Evolutionary conservation across 1,140 invertebrate genomes (phyloP), one percentile per base, ranked within the genome.

Genomic region (Zaprionus capensis): DNA sequence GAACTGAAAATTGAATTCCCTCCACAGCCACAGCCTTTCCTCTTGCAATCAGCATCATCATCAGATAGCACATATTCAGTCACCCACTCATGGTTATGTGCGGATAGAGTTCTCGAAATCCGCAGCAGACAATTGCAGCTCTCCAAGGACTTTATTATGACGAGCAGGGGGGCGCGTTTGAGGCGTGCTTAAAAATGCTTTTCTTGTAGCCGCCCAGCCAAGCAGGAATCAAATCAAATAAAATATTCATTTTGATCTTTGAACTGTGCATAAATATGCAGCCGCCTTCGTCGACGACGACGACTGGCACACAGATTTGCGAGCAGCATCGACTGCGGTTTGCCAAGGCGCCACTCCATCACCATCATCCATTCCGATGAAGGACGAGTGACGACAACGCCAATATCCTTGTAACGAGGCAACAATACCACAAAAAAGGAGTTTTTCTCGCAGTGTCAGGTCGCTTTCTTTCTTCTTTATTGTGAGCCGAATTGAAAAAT

Each of bases 241-340:
- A 87, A 87, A 88, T 87, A 87, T 87, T 87, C 83, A 87, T 87
- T 87, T 87, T 88, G 83, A 88, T 87, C 83, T 87, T 81, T 87
- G 84, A 87, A 88, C 84, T 87, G 84, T 83, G 81, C 84, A 83
- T 83, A 87, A 87, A 88, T 88, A 87, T 87, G 83, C 78, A 69
- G 31, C 76, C 65, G 70, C 67, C 71, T 68, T 31, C 28, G 56
- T 22, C 64, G 11, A 31, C 22, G 20, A 36, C 11, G 17, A 14
- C 49, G 26, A 68, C 55, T 58, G 57, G 26, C 65, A 62, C 81
- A 77, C 58, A 78, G 55, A 69, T 76, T 64, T 71, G 67, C 73
- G 38, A 69, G 51, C 41, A 31, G 57, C 36, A 7, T n/a, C 41
- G n/a, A 51, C 78, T 88, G 74, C 58, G 83, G 84, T 88, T 88